A percentile compares a stretch with the other conserved stretches of the same genome.
These are phyloP conservation scores for Marmota monax DNA, from an alignment of 2,113 vertebrate genomes.

Conservation along the genomic window DNA sequence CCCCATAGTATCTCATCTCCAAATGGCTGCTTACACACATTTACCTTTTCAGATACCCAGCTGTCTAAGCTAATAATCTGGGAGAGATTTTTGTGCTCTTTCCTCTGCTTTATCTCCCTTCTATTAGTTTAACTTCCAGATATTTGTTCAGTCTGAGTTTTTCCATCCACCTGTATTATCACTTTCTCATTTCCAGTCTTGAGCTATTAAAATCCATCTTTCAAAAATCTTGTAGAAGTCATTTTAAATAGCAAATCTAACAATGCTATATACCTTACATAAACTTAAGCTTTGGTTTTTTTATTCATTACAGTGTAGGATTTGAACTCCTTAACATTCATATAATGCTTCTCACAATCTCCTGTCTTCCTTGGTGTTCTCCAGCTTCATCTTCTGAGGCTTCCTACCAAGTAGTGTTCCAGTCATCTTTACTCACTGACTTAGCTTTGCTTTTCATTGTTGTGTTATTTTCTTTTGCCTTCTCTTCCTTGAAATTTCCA, in stretches of 20 bases:
- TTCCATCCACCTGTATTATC: not conserved
- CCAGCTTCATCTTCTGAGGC: not conserved
- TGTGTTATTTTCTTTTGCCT: not conserved
- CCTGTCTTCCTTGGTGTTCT: not conserved
- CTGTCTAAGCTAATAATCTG: not conserved
- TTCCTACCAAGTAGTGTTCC: not conserved
- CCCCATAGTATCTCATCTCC: not conserved
- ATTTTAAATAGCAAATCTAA: not conserved
- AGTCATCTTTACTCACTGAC: not conserved
- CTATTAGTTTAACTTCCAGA: not conserved
- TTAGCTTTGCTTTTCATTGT: constrained; percentile 27
- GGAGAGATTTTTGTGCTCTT: not conserved
- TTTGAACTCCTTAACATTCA: not conserved
- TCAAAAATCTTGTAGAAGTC: not conserved
- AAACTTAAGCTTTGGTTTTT: not conserved
- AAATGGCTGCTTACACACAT: not conserved
- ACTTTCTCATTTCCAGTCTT: not conserved
- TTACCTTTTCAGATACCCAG: not conserved
- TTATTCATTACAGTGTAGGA: not conserved
- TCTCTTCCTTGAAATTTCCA: constrained; percentile 1
- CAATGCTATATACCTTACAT: not conserved
- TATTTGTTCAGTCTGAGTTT: constrained; percentile 37
- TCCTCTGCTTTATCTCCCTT: not conserved
- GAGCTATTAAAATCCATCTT: not conserved
- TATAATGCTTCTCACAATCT: not conserved